Conservation (phyloP, 2,888 invertebrate genomes). For the Catonia carolina region DNA sequence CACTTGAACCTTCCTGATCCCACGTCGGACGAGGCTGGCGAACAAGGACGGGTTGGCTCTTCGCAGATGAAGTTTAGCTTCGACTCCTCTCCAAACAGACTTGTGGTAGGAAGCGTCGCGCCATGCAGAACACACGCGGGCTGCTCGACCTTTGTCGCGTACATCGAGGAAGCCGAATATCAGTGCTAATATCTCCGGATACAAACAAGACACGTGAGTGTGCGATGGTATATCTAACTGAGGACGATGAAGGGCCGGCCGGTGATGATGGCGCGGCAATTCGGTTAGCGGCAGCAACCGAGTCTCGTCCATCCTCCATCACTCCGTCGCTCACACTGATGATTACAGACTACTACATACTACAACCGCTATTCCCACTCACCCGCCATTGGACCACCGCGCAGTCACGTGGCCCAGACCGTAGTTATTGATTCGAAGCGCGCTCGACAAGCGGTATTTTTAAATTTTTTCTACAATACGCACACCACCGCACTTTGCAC, state of each 20-base stretch:
- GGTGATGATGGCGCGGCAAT: constrained; percentile 41
- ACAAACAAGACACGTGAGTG: constrained; percentile 78
- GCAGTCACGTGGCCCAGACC: constrained; percentile 14
- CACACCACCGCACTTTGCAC: too few relatives aligned
- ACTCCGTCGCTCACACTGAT: constrained; percentile 16
- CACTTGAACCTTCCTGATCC: constrained; percentile 83
- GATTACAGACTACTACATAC: not conserved
- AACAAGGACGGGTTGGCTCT: constrained; percentile 78
- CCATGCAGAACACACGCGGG: constrained; percentile 86
- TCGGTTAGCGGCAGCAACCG: constrained; percentile 29
- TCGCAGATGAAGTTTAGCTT: constrained; percentile 81
- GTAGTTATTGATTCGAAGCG: constrained; percentile 23
- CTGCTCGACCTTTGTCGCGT: constrained; percentile 80
- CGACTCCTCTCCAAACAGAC: constrained; percentile 90
- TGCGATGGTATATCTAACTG: constrained; percentile 34
- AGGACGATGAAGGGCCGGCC: constrained; percentile 41
- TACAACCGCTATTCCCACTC: constrained; percentile 13
- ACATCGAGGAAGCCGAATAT: constrained; percentile 87
- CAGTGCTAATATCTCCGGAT: constrained; percentile 86
- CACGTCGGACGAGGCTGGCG: constrained; percentile 75
- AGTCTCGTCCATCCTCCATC: constrained; percentile 27
- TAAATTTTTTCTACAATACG: constrained; percentile 17
- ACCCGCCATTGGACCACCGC: constrained; percentile 10
- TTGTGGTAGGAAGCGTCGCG: constrained; percentile 87
- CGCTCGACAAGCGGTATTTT: constrained; percentile 22